Base-by-base conservation (phyloP, 2,888 invertebrate genomes). In the Leptopterna dolabrata region DNA sequence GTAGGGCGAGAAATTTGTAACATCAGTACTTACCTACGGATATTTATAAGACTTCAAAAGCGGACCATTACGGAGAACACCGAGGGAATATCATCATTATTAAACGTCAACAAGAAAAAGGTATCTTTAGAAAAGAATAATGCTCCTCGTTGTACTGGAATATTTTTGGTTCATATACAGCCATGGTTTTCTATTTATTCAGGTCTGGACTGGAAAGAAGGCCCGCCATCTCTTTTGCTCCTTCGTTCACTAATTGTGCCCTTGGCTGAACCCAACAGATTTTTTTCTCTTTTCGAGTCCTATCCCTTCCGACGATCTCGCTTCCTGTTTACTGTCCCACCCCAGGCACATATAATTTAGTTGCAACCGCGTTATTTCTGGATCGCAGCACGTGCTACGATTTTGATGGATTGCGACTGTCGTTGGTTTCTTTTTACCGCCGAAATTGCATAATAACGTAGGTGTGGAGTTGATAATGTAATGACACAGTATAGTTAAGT, bases 191-290 rank as follows among this genome's bases (percentile, higher is more conserved):
- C 41, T 78, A 78, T 78, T 78, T 45, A 78, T 78, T 45, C 45
- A 78, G 11, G 78, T 78, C 78, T 41, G 45, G 43, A 19, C 45
- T 27, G 9, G 27, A 47, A 43, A 19, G 45, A 43, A 78, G 19
- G 45, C 78, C 45, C 19, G 78, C 78, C 78, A 43, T 78, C 41
- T 30, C 78, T 78, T 78, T 78, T 45, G 78, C 78, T 78, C n/a
- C 63, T 45, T 29, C 29, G 47, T 43, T 45, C 78, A 45, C 78
- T 78, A 78, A 78, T 78, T 78, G 78, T 45, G 78, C 78, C 78
- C 78, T 27, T 13, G 16, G 19, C 47, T 78, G 78, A 78, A 78
- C 78, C 78, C 43, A 19, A 41, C 45, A 47, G 45, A 45, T 45
- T 78, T 78, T 78, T 78, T 47, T 19, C 24, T 9, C 78, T 24